Evolutionary conservation across 2,797 vertebrate genomes (phyloP).

Genomic region (Hapalemur alaotrensis): DNA sequence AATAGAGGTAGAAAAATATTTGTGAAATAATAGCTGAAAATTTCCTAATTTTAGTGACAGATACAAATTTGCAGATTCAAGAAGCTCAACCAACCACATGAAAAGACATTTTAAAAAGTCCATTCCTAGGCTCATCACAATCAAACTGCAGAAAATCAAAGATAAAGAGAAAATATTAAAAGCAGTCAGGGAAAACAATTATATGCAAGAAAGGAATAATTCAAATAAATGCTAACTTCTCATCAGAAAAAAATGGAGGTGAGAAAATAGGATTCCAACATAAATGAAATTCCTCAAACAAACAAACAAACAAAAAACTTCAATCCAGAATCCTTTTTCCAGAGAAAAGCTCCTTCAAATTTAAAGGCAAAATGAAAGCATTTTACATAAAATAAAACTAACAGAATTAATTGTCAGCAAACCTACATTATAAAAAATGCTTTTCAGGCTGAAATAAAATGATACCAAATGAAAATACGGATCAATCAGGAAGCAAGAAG

Average conservation of each 20-base stretch:
- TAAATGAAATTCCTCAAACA: neutral
- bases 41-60: constrained; percentile 9
- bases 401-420: neutral
- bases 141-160: neutral
- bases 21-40: neutral
- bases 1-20: neutral
- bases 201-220: neutral
- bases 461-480: neutral
- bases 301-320: neutral
- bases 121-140: neutral
- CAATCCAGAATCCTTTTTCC: neutral
- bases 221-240: neutral
- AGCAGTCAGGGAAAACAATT: neutral
- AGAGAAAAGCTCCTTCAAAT: neutral
- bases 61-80: neutral
- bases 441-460: neutral
- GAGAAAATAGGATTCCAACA: neutral
- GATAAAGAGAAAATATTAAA: constrained; percentile 3
- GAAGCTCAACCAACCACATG: neutral
- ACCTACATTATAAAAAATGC: neutral
- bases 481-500: neutral
- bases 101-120: neutral
- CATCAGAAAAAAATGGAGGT: neutral
- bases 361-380: neutral
- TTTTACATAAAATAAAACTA: neutral